phyloP scores from a whole-genome alignment of 2,888 invertebrate species.

The Cerastis rubricosa region DNA sequence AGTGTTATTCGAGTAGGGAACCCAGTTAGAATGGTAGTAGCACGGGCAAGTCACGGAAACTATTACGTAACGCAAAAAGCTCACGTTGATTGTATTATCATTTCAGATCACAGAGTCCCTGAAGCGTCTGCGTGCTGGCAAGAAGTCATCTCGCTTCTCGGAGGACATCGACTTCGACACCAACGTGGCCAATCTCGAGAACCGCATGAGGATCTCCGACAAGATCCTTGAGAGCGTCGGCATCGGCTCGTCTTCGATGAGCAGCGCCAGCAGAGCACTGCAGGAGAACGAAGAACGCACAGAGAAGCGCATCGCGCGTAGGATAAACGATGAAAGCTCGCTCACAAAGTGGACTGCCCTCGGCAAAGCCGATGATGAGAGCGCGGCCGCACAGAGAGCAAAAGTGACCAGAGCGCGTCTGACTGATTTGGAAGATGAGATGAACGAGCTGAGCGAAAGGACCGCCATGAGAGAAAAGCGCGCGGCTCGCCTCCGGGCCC shows the following conservation, averaged over 20 bases:
- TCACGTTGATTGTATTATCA: constrained; percentile 41
- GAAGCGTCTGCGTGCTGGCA: constrained; percentile 91
- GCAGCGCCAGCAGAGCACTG: constrained; percentile 87
- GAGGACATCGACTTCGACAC: constrained; percentile 92
- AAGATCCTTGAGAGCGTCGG: constrained; percentile 92
- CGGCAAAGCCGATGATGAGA: constrained; percentile 84
- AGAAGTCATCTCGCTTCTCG: constrained; percentile 90
- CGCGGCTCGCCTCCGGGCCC: constrained; percentile 92
- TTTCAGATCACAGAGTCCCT: constrained; percentile 91
- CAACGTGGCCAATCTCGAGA: constrained; percentile 90
- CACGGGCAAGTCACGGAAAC: not conserved
- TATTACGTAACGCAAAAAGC: constrained; percentile 5
- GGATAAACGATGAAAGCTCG: constrained; percentile 83
- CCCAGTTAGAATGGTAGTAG: too few species aligned
- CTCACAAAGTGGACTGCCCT: constrained; percentile 93
- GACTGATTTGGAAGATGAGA: constrained; percentile 94
- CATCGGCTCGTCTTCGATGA: constrained; percentile 89
- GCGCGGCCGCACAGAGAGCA: constrained; percentile 92
- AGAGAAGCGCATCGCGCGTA: constrained; percentile 86
- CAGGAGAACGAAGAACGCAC: constrained; percentile 88
- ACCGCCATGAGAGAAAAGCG: constrained; percentile 93
- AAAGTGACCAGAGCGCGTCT: constrained; percentile 92
- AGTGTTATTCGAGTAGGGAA: too few species aligned
- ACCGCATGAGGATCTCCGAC: constrained; percentile 91
- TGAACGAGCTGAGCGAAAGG: constrained; percentile 93